Evolutionary conservation across 2,113 vertebrate species (phyloP).

Genomic region (Osmerus eperlanus): DNA sequence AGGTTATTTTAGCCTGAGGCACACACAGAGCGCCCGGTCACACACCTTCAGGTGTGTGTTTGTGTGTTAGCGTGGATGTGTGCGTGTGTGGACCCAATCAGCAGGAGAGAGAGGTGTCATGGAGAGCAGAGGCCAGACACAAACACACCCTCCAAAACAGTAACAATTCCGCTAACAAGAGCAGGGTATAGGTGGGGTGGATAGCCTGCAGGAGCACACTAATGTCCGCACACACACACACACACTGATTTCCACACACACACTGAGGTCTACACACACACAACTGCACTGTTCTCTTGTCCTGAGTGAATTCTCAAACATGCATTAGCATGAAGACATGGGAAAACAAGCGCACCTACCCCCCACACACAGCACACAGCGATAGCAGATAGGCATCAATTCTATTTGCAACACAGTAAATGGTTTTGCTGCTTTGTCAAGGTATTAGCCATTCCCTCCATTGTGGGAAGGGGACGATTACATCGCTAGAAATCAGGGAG

Average conservation of each 20-base stretch:
- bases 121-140: background rate
- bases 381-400: background rate
- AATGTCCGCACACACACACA: background rate
- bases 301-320: background rate
- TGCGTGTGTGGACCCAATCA: background rate
- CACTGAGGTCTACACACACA: background rate
- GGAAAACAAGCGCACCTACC: too few species aligned
- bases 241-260: background rate
- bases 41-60: background rate
- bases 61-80: background rate
- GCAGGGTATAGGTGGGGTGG: background rate
- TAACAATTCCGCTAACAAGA: background rate
- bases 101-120: background rate
- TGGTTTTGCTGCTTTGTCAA: background rate
- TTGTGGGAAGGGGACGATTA: slow-evolving; percentile 39
- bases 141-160: background rate
- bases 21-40: background rate
- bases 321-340: too few species aligned
- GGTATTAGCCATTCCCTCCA: background rate
- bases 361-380: background rate
- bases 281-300: background rate
- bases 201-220: too few species aligned
- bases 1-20: background rate
- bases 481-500: slow-evolving; percentile 39
- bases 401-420: background rate